Evolutionary conservation across 1,140 invertebrate genomes (phyloP).

Genomic region (Caenorhabditis remanei): DNA sequence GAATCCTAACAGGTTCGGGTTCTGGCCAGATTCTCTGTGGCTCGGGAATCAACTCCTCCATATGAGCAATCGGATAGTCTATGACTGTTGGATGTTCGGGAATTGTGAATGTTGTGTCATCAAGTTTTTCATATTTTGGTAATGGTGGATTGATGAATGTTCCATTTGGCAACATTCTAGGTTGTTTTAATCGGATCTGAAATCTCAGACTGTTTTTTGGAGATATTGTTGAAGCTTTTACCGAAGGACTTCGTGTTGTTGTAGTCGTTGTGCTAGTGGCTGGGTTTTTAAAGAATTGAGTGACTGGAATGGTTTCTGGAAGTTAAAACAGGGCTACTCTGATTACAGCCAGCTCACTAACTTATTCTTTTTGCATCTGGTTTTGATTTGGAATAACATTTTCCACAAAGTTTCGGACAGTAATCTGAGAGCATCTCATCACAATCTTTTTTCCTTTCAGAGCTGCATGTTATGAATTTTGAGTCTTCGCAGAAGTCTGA

Average conservation of each 20-base stretch:
- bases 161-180: constrained; percentile 30
- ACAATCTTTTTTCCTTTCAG: constrained; percentile 59
- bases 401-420: constrained; percentile 62
- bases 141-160: constrained; percentile 35
- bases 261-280: background rate
- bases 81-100: constrained; percentile 19
- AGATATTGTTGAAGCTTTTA: background rate
- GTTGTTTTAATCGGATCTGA: constrained; percentile 24
- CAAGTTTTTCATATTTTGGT: constrained; percentile 39
- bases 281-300: constrained; percentile 17
- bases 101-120: constrained; percentile 2
- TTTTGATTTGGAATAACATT: constrained; percentile 32
- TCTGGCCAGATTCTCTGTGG: constrained; percentile 49
- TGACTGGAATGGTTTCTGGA: constrained; percentile 23
- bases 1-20: constrained; percentile 3
- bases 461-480: constrained; percentile 58
- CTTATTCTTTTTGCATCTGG: background rate
- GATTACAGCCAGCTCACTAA: background rate
- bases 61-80: constrained; percentile 15
- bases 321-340: background rate
- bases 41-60: constrained; percentile 29
- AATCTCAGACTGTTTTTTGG: background rate
- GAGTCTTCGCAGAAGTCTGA: constrained; percentile 62
- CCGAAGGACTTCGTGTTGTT: background rate
- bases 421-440: constrained; percentile 63